Evolutionary conservation across 2,113 vertebrate species (phyloP).

Genomic region (Tricholaema leucomelas): DNA sequence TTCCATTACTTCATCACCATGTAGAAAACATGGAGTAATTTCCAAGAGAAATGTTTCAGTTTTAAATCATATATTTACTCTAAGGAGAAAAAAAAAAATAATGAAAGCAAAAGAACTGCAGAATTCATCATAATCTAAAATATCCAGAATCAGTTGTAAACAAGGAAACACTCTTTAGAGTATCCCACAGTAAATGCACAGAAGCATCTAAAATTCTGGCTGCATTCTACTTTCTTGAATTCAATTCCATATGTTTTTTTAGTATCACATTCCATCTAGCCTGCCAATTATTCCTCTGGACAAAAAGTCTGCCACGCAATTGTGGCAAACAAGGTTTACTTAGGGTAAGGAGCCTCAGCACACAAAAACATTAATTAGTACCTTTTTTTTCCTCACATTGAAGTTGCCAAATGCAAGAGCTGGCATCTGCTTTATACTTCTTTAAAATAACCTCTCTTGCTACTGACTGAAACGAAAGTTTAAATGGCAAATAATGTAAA

Average conservation of each 20-base stretch:
- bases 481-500: not conserved
- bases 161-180: not conserved
- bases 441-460: not conserved
- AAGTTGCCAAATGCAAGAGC: slow-evolving; percentile 27
- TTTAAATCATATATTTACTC: not conserved
- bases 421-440: slow-evolving; percentile 24
- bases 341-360: slow-evolving; percentile 6
- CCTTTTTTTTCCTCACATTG: not conserved
- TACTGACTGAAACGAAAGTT: not conserved
- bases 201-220: not conserved
- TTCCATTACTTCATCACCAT: not conserved
- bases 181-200: not conserved
- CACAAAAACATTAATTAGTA: slow-evolving; percentile 42
- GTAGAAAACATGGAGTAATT: not conserved
- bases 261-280: slow-evolving; percentile 4
- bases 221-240: not conserved
- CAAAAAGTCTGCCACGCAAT: not conserved
- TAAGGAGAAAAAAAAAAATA: not conserved
- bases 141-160: not conserved
- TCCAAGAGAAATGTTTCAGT: not conserved
- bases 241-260: not conserved
- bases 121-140: not conserved
- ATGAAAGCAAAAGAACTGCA: not conserved
- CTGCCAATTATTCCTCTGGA: slow-evolving; percentile 45
- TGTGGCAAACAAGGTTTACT: slow-evolving; percentile 1